Percentiles rank a stretch among this genome's conserved stretches.
Evolutionary conservation across 2,888 invertebrate species (phyloP).

Genomic region (Melieria picta): DNA sequence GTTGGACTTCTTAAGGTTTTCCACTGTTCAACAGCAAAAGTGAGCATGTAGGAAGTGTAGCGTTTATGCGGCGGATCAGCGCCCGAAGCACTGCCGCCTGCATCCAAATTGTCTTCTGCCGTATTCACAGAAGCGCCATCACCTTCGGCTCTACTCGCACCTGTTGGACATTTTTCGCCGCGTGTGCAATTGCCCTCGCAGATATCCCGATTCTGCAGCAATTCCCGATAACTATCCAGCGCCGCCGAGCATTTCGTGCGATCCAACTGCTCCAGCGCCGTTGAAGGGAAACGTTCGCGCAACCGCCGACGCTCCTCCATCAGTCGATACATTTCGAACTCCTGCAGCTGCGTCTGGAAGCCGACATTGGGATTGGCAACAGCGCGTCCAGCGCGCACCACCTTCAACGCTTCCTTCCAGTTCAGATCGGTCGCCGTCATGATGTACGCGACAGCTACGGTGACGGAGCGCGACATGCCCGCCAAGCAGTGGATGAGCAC

Average conservation of each 20-base stretch:
- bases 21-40: constrained; percentile 51
- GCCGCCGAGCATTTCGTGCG: constrained; percentile 80
- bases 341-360: constrained; percentile 93
- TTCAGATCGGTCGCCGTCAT: constrained; percentile 91
- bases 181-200: constrained; percentile 88
- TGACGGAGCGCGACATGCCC: constrained; percentile 96
- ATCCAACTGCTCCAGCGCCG: constrained; percentile 78
- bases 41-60: constrained; percentile 20
- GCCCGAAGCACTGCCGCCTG: constrained; percentile 4
- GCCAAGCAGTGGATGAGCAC: constrained; percentile 96
- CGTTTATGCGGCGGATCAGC: background rate
- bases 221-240: constrained; percentile 84
- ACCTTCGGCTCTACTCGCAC: constrained; percentile 58
- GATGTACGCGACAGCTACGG: constrained; percentile 94
- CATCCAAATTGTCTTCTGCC: background rate
- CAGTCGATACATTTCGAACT: constrained; percentile 84
- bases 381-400: constrained; percentile 88
- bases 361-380: constrained; percentile 97
- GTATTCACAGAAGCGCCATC: background rate
- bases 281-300: constrained; percentile 84
- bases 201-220: constrained; percentile 80
- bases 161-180: constrained; percentile 87
- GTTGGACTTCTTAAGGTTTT: constrained; percentile 11
- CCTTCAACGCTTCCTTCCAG: constrained; percentile 94
- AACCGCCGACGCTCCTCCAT: constrained; percentile 86